Percentiles rank a stretch among this genome's conserved stretches.
phyloP scores from a whole-genome alignment of 64 coral and sea anemone species.

The Acropora yongei region DNA sequence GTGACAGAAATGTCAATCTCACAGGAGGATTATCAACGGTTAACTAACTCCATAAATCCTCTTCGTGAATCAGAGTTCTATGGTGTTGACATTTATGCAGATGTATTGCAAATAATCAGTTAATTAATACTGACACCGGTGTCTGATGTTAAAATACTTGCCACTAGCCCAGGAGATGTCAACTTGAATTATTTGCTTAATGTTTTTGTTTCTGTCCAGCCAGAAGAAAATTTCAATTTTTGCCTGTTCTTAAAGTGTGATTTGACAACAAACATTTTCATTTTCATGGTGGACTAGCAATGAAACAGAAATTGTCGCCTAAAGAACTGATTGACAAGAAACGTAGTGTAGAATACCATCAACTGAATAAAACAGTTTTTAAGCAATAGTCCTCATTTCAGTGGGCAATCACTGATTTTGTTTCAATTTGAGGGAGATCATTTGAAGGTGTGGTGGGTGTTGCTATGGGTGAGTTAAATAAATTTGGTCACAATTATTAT shows the following conservation, averaged over 20 bases:
- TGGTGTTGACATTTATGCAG: constrained; percentile 76
- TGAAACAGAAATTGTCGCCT: not conserved
- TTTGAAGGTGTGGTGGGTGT: not conserved
- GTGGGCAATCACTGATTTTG: constrained; percentile 3
- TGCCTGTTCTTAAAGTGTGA: not conserved
- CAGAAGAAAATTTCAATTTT: not conserved
- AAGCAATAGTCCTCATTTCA: not conserved
- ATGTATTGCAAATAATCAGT: constrained; percentile 53
- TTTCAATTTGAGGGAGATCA: not conserved
- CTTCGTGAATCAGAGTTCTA: constrained; percentile 59
- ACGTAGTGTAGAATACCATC: not conserved
- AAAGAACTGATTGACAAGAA: not conserved
- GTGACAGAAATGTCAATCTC: constrained; percentile 35
- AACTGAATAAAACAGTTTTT: not conserved
- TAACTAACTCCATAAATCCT: constrained; percentile 60
- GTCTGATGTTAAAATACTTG: not conserved
- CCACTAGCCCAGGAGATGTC: not conserved
- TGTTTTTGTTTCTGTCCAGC: not conserved
- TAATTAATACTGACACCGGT: constrained; percentile 5
- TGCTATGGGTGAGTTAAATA: not conserved
- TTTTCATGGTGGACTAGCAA: not conserved
- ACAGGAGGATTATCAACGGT: constrained; percentile 25
- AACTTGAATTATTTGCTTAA: not conserved
- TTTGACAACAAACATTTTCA: not conserved
- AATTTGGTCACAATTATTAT: not conserved